Evolutionary conservation across 2,797 vertebrate species (phyloP), one percentile per base, ranked within the genome.

Genomic region (Coluber constrictor): DNA sequence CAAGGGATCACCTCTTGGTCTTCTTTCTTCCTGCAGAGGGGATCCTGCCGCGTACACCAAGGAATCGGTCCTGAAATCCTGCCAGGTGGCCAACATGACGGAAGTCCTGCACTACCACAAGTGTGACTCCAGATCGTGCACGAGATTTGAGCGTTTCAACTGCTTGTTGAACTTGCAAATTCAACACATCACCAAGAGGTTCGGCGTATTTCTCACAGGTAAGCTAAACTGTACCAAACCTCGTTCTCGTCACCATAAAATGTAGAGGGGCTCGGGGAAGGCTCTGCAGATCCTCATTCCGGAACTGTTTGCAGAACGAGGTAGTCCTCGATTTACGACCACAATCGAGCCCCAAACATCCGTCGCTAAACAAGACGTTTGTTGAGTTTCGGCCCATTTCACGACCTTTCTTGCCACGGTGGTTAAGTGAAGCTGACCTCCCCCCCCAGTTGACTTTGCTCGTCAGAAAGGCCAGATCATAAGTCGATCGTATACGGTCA

Each of bases 171-270:
- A 93, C 92, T 97, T 99, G 92, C 99, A 99, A 96, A 97, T 97
- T 61, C 99, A 98, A 96, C 98, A 97, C 63, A 70, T 98, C 61
- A 94, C 96, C 0, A 95, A 98, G 79, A 97, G 99, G 91, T 98
- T 98, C 86, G 97, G 98, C 0, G 97, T 99, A 92, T 99, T 99
- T 94, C 97, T 99, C 93, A 98, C 98, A 91, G 99, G 99, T 99
- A 94, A 97, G 97, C 92, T 55, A 87, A 51, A 18, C 27, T 11
- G 25, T 0, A 1, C n/a, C n/a, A n/a, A n/a, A n/a, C n/a, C n/a
- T 8, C 15, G 2, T 37, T 18, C 6, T n/a, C 1, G 10, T 11
- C 20, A 8, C 10, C 63, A 12, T 12, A n/a, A 66, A 66, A 66
- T 32, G 61, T 63, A 63, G 61, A 13, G n/a, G 5, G 5, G 5